Percentiles rank a stretch among this genome's conserved stretches.
These are phyloP conservation scores for Noctua fimbriata DNA, from an alignment of 2,888 invertebrate species.

Conservation along the genomic window DNA sequence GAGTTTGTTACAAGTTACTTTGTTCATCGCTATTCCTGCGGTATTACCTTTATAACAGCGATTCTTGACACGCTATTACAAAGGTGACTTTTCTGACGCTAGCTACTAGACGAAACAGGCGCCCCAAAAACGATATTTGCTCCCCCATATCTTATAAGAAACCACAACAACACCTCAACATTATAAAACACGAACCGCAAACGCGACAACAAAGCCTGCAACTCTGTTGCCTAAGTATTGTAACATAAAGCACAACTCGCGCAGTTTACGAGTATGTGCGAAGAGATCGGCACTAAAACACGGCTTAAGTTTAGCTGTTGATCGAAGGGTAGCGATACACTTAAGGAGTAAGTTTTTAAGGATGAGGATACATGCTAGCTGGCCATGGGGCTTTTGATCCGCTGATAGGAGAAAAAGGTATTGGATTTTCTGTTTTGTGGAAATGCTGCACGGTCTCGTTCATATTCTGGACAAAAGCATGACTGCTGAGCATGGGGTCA, in stretches of 20 bases:
- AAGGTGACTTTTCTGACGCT: background rate
- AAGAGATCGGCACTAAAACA: constrained; percentile 49
- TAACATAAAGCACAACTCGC: constrained; percentile 43
- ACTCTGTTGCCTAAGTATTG: constrained; percentile 43
- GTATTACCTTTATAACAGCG: background rate
- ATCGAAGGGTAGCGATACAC: constrained; percentile 41
- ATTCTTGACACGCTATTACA: background rate
- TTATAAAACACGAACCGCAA: constrained; percentile 24
- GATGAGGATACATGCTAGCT: constrained; percentile 9
- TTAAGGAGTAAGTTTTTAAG: constrained; percentile 23
- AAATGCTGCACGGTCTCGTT: background rate
- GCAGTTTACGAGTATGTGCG: constrained; percentile 40
- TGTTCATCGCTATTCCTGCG: background rate
- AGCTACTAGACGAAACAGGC: background rate
- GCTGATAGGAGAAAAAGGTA: background rate
- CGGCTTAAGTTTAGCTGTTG: constrained; percentile 42
- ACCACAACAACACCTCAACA: background rate
- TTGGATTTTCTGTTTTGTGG: background rate
- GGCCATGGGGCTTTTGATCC: background rate
- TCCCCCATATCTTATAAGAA: background rate
- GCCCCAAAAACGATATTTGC: background rate
- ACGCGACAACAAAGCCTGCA: constrained; percentile 38
- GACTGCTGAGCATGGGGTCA: background rate
- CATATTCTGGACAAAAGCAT: background rate
- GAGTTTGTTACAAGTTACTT: background rate